Conservation (phyloP, 2,113 vertebrate genomes). For the Osmerus mordax region DNA sequence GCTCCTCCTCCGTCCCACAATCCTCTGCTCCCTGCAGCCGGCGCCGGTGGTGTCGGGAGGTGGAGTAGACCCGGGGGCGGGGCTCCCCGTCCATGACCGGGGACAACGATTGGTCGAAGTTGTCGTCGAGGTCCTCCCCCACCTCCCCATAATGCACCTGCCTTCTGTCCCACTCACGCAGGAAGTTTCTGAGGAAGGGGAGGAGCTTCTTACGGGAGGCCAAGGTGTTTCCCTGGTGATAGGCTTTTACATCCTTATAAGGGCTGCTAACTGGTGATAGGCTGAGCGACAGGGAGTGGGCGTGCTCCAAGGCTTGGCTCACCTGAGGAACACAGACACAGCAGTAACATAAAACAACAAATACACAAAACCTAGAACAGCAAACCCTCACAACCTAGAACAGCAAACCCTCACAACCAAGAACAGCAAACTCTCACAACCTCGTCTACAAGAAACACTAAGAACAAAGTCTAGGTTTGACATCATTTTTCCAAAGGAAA, state of each 20-base stretch:
- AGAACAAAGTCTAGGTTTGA: too few relatives aligned
- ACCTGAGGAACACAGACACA: conserved; percentile 57
- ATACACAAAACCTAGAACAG: neutral
- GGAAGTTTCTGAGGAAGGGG: conserved; percentile 72
- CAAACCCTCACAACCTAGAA: neutral
- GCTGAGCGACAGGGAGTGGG: conserved; percentile 53
- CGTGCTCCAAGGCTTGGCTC: conserved; percentile 68
- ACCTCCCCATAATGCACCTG: conserved; percentile 16
- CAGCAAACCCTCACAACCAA: too few relatives aligned
- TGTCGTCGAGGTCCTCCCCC: conserved; percentile 30
- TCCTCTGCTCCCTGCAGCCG: conserved; percentile 20
- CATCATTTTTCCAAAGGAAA: too few relatives aligned
- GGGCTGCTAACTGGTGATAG: conserved; percentile 62
- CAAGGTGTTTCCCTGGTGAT: conserved; percentile 72
- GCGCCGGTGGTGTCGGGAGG: conserved; percentile 1
- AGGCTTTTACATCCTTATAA: conserved; percentile 66
- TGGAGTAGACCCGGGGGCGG: neutral
- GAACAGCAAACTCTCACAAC: too few relatives aligned
- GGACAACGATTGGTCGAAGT: conserved; percentile 12
- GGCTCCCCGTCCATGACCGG: neutral
- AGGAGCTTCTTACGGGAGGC: conserved; percentile 77
- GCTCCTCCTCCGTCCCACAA: conserved; percentile 66
- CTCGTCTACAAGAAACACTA: too few relatives aligned
- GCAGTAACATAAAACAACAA: neutral
- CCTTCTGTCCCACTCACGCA: conserved; percentile 49